Evolutionary conservation across 2,113 vertebrate genomes (phyloP).

Genomic region (Mionectes macconnelli): DNA sequence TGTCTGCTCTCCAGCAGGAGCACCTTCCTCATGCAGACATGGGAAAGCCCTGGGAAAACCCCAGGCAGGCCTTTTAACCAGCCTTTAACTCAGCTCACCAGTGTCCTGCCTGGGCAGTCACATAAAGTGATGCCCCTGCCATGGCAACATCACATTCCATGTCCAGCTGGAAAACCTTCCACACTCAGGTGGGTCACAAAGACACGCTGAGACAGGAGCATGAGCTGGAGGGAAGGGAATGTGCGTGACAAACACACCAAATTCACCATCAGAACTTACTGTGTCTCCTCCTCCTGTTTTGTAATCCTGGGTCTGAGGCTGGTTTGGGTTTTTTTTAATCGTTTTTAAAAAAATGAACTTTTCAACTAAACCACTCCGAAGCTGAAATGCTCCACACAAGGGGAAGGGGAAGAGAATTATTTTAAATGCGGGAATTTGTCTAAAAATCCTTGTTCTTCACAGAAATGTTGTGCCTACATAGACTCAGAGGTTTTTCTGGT

Average conservation of each 20-base stretch:
- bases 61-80: accelerated
- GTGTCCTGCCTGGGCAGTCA: not conserved
- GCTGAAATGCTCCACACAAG: not conserved
- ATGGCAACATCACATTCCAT: not conserved
- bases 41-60: not conserved
- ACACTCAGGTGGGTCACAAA: not conserved
- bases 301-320: not conserved
- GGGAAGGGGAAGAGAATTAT: too few relatives aligned
- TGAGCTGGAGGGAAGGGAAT: not conserved
- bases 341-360: not conserved
- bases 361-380: not conserved
- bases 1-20: too few relatives aligned
- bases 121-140: accelerated
- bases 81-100: accelerated
- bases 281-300: not conserved
- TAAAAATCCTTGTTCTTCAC: not conserved
- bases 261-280: not conserved
- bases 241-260: not conserved
- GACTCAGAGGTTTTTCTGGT: accelerated
- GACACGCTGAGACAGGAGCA: accelerated
- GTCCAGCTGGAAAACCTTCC: not conserved
- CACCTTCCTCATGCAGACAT: too few relatives aligned
- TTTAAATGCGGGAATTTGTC: not conserved
- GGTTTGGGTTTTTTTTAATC: not conserved
- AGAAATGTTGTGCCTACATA: not conserved